phyloP scores from a whole-genome alignment of 2,797 vertebrate genomes.

The Lepidocolaptes lacrymiger region DNA sequence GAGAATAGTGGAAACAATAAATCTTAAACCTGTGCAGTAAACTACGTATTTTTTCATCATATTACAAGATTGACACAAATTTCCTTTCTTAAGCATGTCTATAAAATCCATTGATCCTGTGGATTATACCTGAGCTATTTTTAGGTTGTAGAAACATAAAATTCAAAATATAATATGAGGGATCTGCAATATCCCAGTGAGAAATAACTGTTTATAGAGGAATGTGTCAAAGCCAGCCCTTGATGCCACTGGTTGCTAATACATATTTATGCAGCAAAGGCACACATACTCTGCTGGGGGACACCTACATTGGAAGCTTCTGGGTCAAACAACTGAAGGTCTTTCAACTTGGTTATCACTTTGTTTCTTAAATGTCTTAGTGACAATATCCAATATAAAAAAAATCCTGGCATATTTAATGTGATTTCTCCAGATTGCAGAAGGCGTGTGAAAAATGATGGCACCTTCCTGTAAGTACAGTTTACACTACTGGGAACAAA shows the following conservation, averaged over 20 bases:
- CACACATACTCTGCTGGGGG: neutral
- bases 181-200: neutral
- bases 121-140: neutral
- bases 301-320: neutral
- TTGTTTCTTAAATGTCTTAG: neutral
- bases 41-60: neutral
- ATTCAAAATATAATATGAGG: neutral
- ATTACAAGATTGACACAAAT: neutral
- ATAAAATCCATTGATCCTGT: neutral
- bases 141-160: neutral
- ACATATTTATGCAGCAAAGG: neutral
- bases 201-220: neutral
- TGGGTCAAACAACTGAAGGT: neutral
- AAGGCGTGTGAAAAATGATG: neutral
- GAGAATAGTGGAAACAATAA: neutral
- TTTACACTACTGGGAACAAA: neutral
- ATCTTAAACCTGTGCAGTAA: neutral
- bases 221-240: neutral
- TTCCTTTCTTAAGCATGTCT: neutral
- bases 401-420: neutral
- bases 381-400: neutral
- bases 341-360: neutral
- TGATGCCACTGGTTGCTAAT: neutral
- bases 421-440: neutral
- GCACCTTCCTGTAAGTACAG: neutral